Evolutionary conservation across 2,797 vertebrate genomes (phyloP), one percentile per base, ranked within the genome.

Genomic region (Sternotherus odoratus): DNA sequence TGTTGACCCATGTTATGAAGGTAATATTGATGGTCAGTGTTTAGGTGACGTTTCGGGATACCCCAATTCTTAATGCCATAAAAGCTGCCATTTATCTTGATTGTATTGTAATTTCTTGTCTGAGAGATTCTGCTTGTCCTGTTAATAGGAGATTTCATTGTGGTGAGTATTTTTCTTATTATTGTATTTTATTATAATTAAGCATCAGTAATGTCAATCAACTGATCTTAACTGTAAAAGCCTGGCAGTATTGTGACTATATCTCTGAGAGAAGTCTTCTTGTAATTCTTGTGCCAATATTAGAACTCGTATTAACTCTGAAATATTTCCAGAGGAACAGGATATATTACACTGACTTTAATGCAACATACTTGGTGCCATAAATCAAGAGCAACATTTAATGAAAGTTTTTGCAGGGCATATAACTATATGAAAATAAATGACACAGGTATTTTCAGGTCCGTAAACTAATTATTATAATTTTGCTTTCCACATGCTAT

Each of bases 401-500:
- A 96, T 95, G 91, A 92, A 96, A 85, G 77, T 95, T 95, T 91
- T 83, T 72, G 79, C 92, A 95, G 91, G 39, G 90, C 85, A 87
- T 30, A 12, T 79, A 88, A 91, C 88, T 89, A 36, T 49, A 30
- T 92, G 90, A 78, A 89, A 96, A 96, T 93, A 54, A 81, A 95
- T 80, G 86, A 95, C 30, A 83, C 74, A 94, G 86, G 51, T 95
- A 97, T 91, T 96, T 94, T 95, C 81, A 51, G 93, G 87, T 96
- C 94, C 95, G 93, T 93, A 97, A 97, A 97, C 90, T 97, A 96
- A 98, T 97, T 92, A 97, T 92, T 97, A 96, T 95, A 95, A 98
- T 98, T 96, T 95, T 88, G 57, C 82, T 95, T 97, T 96, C 95
- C 87, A 88, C 93, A 30, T 96, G 86, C 95, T 96, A 87, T 95